A percentile compares a stretch with the other conserved stretches of the same genome.
These are phyloP conservation scores for Sceloporus undulatus DNA, from an alignment of 2,113 vertebrate species.

Conservation along the genomic window DNA sequence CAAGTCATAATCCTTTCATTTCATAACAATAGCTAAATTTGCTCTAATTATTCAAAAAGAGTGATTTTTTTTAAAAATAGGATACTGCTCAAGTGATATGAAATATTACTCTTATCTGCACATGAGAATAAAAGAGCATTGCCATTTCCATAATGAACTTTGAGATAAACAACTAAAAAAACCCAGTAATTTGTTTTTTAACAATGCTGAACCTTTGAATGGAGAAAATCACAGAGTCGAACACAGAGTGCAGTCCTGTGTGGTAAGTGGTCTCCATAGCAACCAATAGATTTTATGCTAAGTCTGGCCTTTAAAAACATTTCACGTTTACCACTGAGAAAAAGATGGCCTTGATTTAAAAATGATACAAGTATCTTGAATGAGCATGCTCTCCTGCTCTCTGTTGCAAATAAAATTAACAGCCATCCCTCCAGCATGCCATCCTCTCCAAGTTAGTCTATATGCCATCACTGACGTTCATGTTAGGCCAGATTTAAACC, in stretches of 20 bases:
- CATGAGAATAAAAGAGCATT: constrained; percentile 66
- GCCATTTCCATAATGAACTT: constrained; percentile 81
- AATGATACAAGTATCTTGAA: constrained; percentile 83
- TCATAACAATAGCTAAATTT: constrained; percentile 81
- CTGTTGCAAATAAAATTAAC: constrained; percentile 82
- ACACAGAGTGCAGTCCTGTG: constrained; percentile 84
- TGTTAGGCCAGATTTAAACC: constrained; percentile 50
- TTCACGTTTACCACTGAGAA: constrained; percentile 87
- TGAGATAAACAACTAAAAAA: constrained; percentile 79
- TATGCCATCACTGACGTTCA: constrained; percentile 69
- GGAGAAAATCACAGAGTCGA: constrained; percentile 84
- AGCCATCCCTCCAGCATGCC: constrained; percentile 64
- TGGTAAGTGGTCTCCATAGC: constrained; percentile 87
- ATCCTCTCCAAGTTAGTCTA: constrained; percentile 57
- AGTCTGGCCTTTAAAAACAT: constrained; percentile 90
- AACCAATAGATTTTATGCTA: constrained; percentile 91
- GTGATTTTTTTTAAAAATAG: constrained; percentile 57
- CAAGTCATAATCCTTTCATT: constrained; percentile 81
- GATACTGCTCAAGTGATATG: constrained; percentile 67
- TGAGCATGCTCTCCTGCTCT: constrained; percentile 73
- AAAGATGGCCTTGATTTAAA: constrained; percentile 89
- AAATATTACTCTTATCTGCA: constrained; percentile 56
- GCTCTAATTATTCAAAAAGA: constrained; percentile 77
- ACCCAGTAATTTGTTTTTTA: constrained; percentile 83
- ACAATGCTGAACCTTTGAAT: constrained; percentile 85